phyloP scores from a whole-genome alignment of 2,113 vertebrate genomes.

The Conger conger region DNA sequence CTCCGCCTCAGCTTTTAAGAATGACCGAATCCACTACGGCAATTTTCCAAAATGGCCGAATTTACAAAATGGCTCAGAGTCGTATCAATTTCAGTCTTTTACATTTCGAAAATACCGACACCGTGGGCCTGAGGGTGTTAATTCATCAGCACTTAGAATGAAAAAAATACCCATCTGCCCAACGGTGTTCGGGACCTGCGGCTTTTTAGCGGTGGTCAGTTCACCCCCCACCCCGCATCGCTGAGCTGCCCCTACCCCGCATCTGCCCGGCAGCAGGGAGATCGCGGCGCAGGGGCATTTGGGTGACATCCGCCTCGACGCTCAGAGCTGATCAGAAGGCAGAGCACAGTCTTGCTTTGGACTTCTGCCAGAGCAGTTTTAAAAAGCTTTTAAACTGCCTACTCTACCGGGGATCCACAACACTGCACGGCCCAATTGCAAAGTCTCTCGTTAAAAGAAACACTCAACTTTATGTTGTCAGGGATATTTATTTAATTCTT shows the following conservation, averaged over 20 bases:
- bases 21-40: too few relatives aligned
- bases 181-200: not conserved
- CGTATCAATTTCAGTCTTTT: not conserved
- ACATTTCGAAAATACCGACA: not conserved
- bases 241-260: not conserved
- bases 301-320: slow-evolving; percentile 35
- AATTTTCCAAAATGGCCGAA: too few relatives aligned
- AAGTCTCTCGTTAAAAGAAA: slow-evolving; percentile 38
- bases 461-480: slow-evolving; percentile 37
- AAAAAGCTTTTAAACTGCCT: slow-evolving; percentile 56
- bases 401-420: slow-evolving; percentile 51
- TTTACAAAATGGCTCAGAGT: too few relatives aligned
- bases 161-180: not conserved
- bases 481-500: not conserved
- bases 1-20: too few relatives aligned
- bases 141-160: not conserved
- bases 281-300: not conserved
- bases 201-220: not conserved
- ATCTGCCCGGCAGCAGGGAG: slow-evolving; percentile 4
- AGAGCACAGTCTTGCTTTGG: slow-evolving; percentile 42
- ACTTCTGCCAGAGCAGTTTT: slow-evolving; percentile 50
- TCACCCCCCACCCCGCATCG: not conserved
- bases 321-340: slow-evolving; percentile 30
- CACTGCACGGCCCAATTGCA: slow-evolving; percentile 45
- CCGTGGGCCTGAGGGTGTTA: not conserved